Base-by-base conservation (phyloP, 2,888 invertebrate genomes). In the Conchocele bisecta region DNA sequence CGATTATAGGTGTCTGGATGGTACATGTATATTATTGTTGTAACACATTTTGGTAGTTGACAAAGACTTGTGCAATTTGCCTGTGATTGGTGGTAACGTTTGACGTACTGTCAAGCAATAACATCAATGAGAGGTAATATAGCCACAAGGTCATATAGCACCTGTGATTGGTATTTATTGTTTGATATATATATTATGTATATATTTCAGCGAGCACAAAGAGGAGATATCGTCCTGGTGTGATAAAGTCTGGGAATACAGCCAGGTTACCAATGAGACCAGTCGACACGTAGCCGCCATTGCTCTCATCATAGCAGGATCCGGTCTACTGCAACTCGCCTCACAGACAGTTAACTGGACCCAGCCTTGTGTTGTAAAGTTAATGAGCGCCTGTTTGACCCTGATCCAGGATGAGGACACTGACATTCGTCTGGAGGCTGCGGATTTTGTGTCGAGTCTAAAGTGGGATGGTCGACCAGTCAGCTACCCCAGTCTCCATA, bases 351-450 rank as follows among this genome's bases (percentile, higher is more conserved):
- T 35, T 26, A 22, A 28, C 28, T 53, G 7, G 44, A 20, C 1
- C 22, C 3, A 22, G 29, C 5, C 9, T 46, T 46, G 13, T 51
- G 3, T 51, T 68, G 75, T 31, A 65, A 86, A 86, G 28, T 26
- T 86, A 22, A 58, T 83, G 13, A 75, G 68, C 29, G 72, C 85
- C 13, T 64, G 77, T 59, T 13, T 85, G 33, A 79, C 56, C 0
- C 66, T 87, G 20, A 59, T 88, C 26, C 86, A 87, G 64, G 87
- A 87, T 73, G 83, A 84, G n/a, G 83, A 85, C 42, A 63, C 68
- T 48, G 84, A 83, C 17, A 75, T 87, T 9, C 79, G 88, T 33
- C 58, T 63, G 15, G 50, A 74, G 50, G 82, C 79, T 6, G 74
- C 84, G 13, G 37, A 56, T 9, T 84, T 86, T 79, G 71, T 86